Evolutionary conservation across 2,113 vertebrate species (phyloP).

Genomic region (Xiphophorus couchianus): DNA sequence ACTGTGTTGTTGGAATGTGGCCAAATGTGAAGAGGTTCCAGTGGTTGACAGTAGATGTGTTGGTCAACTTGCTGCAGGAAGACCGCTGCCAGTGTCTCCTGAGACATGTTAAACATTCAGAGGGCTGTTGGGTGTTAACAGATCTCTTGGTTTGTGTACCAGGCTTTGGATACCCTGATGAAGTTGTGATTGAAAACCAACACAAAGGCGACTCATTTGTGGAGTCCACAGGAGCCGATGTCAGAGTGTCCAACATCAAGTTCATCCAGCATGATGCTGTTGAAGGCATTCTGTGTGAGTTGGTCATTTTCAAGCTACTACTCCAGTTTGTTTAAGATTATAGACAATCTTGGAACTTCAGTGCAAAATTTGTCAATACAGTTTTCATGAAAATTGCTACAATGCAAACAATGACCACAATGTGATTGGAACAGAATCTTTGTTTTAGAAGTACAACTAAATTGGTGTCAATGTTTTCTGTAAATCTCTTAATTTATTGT

Average conservation of each 20-base stretch:
- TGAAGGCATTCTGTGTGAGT: constrained; percentile 96
- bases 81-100: too few relatives aligned
- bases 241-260: constrained; percentile 90
- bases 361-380: too few relatives aligned
- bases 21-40: neutral
- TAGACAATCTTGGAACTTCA: too few relatives aligned
- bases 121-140: neutral
- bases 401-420: too few relatives aligned
- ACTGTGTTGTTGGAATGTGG: neutral
- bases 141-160: neutral
- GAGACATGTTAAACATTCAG: too few relatives aligned
- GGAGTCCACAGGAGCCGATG: constrained; percentile 83
- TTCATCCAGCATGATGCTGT: constrained; percentile 91
- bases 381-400: too few relatives aligned
- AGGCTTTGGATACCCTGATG: constrained; percentile 94
- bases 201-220: constrained; percentile 91
- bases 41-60: neutral
- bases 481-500: too few relatives aligned
- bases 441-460: too few relatives aligned
- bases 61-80: too few relatives aligned
- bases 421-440: too few relatives aligned
- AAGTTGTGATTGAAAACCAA: constrained; percentile 92
- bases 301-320: neutral
- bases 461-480: too few relatives aligned
- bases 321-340: too few relatives aligned